Base-by-base conservation (phyloP, 2,888 invertebrate species). In the Gisinianus flammeolus region DNA sequence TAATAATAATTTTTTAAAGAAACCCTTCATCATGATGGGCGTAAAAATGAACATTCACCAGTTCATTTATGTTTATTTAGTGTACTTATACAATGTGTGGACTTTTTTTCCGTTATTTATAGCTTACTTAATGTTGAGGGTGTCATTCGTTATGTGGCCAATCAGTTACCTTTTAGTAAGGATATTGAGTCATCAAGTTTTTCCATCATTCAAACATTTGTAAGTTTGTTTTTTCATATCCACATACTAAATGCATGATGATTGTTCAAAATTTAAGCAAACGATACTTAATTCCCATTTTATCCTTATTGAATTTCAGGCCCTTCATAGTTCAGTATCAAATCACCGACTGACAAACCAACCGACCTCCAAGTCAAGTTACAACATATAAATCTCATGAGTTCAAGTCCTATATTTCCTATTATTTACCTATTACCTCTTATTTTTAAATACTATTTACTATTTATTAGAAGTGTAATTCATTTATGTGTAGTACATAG, bases 101-200 rank as follows among this genome's bases (percentile, higher is more conserved):
- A n/a, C n/a, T n/a, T n/a, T n/a, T n/a, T n/a, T n/a, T n/a, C n/a
- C n/a, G n/a, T n/a, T n/a, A n/a, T n/a, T n/a, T n/a, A n/a, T n/a
- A n/a, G n/a, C 44, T 66, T 44, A 64, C 33, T 30, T 5, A 64
- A 75, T 52, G 75, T 67, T 6, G 75, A 75, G 52, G 66, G 66
- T 52, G 75, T 75, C 28, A 75, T 75, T 16, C 75, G 75, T 8
- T 75, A 75, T 35, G 26, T 75, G 3, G 75, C 75, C 5, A 75
- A 75, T 35, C 66, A 66, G 52, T 44, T 75, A 66, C 75, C 75
- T 26, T 75, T 75, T 22, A 67, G 67, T 12, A 75, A 75, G 52
- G 75, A 75, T 44, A 75, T 75, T 52, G 75, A 75, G 33, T 31
- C 75, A 8, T 67, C 67, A 26, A 22, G 4, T n/a, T 75, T 64